Percentiles rank a stretch among this genome's conserved stretches.
phyloP scores from a whole-genome alignment of 2,113 vertebrate species.

The Crotophaga sulcirostris region DNA sequence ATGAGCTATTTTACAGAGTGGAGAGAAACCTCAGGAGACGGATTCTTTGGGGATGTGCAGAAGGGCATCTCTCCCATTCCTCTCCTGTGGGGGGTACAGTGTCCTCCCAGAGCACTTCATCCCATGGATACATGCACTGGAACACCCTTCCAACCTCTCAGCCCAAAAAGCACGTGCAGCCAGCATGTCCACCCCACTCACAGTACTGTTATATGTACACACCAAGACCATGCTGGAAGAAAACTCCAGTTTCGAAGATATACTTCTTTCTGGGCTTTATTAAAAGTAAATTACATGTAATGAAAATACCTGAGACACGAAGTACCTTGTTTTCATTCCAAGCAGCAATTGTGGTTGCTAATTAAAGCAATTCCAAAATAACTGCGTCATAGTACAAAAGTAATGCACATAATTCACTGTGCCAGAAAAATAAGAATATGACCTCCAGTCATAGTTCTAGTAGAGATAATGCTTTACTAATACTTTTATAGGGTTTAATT shows the following conservation, averaged over 20 bases:
- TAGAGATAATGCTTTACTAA: neutral
- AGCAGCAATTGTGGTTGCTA: neutral
- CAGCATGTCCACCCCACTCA: accelerated
- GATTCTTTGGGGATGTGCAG: neutral
- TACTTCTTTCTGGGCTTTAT: accelerated
- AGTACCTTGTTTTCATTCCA: conserved; percentile 5
- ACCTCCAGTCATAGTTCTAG: neutral
- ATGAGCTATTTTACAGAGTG: neutral
- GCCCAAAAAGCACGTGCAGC: neutral
- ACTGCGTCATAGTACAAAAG: neutral
- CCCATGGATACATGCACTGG: accelerated
- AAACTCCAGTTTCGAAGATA: neutral
- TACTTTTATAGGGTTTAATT: neutral
- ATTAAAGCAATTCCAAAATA: conserved; percentile 21
- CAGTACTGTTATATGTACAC: accelerated
- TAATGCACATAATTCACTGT: neutral
- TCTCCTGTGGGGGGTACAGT: neutral
- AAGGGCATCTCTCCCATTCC: neutral
- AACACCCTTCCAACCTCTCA: neutral
- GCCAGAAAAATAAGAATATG: neutral
- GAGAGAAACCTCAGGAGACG: neutral
- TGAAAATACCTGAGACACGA: neutral
- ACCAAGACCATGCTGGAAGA: accelerated
- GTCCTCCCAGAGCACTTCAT: neutral
- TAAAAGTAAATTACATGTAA: neutral